Evolutionary conservation across 1,140 invertebrate genomes (phyloP).

Genomic region (Apocrypta bakeri): DNA sequence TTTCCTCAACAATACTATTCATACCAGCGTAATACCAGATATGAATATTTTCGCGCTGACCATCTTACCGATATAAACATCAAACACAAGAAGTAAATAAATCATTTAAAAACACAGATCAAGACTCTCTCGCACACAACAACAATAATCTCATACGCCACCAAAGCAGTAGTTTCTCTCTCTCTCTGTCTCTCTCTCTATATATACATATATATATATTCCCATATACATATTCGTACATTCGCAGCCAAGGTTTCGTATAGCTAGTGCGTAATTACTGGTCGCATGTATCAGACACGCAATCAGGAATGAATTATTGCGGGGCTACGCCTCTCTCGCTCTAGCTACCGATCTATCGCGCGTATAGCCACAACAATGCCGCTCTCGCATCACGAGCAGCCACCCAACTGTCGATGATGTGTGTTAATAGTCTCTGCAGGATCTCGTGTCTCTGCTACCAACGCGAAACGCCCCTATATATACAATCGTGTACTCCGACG

Average conservation of each 20-base stretch:
- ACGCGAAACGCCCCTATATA: constrained; percentile 41
- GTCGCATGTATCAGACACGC: constrained; percentile 74
- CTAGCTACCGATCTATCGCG: constrained; percentile 8
- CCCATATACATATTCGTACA: no score
- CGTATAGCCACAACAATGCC: constrained; percentile 63
- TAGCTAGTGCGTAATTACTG: constrained; percentile 64
- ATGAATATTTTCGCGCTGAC: no score
- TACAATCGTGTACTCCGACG: background rate
- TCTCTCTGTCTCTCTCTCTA: background rate
- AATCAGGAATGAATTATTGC: constrained; percentile 74
- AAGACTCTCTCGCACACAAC: no score
- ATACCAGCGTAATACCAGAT: no score
- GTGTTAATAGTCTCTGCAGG: constrained; percentile 61
- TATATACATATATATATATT: background rate
- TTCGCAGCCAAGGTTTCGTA: background rate
- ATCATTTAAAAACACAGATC: no score
- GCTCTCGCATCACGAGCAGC: constrained; percentile 70
- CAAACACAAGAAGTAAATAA: no score
- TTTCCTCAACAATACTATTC: no score
- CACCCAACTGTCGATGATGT: constrained; percentile 70
- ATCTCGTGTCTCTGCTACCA: constrained; percentile 74
- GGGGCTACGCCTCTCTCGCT: constrained; percentile 61
- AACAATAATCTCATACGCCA: background rate
- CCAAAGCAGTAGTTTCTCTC: background rate
- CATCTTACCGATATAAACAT: no score